Conservation (phyloP, 2,888 invertebrate species). For the Orthosia gracilis region DNA sequence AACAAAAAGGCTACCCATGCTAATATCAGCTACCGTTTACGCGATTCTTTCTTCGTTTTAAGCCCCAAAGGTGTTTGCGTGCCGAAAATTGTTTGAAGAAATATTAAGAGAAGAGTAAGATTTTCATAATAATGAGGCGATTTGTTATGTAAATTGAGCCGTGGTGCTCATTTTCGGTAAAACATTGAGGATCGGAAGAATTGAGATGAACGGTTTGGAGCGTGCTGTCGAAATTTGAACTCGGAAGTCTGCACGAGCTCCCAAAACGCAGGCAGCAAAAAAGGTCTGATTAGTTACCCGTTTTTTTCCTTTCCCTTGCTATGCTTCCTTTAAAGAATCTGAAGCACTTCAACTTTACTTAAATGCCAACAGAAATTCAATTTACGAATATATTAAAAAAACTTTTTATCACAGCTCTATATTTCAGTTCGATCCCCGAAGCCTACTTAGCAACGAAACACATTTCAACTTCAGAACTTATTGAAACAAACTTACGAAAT, state of each 20-base stretch:
- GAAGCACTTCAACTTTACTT: conserved; percentile 1
- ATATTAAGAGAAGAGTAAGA: conserved; percentile 71
- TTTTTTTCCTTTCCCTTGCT: conserved; percentile 9
- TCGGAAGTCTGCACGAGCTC: conserved; percentile 41
- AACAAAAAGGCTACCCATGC: conserved; percentile 76
- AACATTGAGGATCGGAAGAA: conserved; percentile 49
- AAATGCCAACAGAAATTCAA: not conserved
- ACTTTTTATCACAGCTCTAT: conserved; percentile 14
- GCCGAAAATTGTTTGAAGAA: conserved; percentile 84
- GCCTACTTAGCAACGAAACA: conserved; percentile 15
- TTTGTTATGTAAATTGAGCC: conserved; percentile 73
- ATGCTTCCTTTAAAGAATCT: not conserved
- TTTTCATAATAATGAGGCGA: conserved; percentile 74
- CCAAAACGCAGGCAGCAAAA: conserved; percentile 40
- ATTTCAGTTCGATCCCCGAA: conserved; percentile 6
- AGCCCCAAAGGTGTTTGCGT: conserved; percentile 81
- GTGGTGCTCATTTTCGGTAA: conserved; percentile 60
- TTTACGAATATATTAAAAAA: conserved; percentile 23
- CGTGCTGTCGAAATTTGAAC: conserved; percentile 23
- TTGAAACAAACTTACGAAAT: conserved; percentile 50
- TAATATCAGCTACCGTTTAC: conserved; percentile 83
- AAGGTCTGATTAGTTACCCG: conserved; percentile 21
- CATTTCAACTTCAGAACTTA: conserved; percentile 27
- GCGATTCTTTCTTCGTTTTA: conserved; percentile 67
- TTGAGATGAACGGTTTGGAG: conserved; percentile 38